A percentile compares a stretch with the other conserved stretches of the same genome.
phyloP scores from a whole-genome alignment of 1,140 invertebrate genomes.

The Drosophila asahinai region DNA sequence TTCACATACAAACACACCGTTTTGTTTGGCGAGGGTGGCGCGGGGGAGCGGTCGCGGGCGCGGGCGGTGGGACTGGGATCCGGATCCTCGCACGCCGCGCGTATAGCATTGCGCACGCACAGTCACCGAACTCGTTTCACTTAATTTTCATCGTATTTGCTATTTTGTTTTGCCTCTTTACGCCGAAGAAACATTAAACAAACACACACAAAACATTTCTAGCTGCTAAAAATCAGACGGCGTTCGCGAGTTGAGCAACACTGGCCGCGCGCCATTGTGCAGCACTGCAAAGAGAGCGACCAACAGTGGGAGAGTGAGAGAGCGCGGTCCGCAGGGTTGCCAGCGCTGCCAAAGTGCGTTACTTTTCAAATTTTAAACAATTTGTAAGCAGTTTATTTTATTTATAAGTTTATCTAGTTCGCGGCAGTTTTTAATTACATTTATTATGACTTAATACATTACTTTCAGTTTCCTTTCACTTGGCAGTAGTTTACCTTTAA shows the following conservation, averaged over 20 bases:
- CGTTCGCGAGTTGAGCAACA: slow-evolving; percentile 25
- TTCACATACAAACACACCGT: slow-evolving; percentile 2
- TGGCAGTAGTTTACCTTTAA: background rate
- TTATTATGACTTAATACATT: background rate
- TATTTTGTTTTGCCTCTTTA: slow-evolving; percentile 25
- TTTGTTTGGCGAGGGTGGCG: slow-evolving; percentile 16
- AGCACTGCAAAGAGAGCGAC: slow-evolving; percentile 16
- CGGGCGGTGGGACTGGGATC: slow-evolving; percentile 28
- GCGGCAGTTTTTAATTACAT: background rate
- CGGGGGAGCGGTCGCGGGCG: slow-evolving; percentile 6
- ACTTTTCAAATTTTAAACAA: slow-evolving; percentile 23
- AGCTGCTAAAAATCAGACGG: slow-evolving; percentile 39
- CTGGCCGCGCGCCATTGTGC: slow-evolving; percentile 11
- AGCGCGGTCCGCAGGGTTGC: slow-evolving; percentile 19
- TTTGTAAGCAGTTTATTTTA: background rate
- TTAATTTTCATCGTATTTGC: slow-evolving; percentile 30
- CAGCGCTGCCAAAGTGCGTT: slow-evolving; percentile 14
- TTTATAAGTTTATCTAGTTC: background rate
- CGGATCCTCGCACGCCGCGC: slow-evolving; percentile 29
- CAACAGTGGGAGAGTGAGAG: background rate
- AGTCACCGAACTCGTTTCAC: slow-evolving; percentile 8
- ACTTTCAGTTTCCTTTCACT: background rate
- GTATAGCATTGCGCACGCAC: slow-evolving; percentile 39
- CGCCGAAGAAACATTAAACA: slow-evolving; percentile 34
- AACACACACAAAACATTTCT: slow-evolving; percentile 51